Evolutionary conservation across 2,888 invertebrate genomes (phyloP).

Genomic region (Phengaris arion): DNA sequence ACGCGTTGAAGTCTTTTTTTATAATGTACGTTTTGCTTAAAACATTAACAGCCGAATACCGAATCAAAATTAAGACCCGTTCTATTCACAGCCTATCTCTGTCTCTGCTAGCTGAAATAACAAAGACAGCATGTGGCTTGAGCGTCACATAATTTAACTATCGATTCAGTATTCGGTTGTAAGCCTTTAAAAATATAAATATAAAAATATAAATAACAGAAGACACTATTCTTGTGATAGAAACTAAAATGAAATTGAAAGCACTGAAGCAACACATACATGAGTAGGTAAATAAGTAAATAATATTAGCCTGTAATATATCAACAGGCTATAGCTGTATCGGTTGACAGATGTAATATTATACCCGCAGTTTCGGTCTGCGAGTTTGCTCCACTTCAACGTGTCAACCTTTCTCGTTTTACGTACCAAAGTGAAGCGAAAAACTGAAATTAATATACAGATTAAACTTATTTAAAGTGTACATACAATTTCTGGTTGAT

Average conservation of each 20-base stretch:
- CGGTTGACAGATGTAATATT: conserved; percentile 68
- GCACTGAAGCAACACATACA: conserved; percentile 16
- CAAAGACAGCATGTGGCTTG: too few species aligned
- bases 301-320: conserved; percentile 51
- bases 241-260: conserved; percentile 18
- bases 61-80: too few species aligned
- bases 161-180: too few species aligned
- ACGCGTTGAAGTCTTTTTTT: neutral
- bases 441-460: conserved; percentile 29
- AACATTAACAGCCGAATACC: too few species aligned
- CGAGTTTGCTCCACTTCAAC: conserved; percentile 70
- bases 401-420: conserved; percentile 76
- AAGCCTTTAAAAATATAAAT: too few species aligned
- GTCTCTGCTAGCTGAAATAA: too few species aligned
- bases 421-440: conserved; percentile 45
- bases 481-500: neutral
- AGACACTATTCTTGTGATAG: neutral
- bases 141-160: too few species aligned
- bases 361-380: conserved; percentile 70
- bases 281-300: conserved; percentile 44
- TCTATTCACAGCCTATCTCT: too few species aligned
- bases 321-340: conserved; percentile 62
- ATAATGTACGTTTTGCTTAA: neutral
- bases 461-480: neutral
- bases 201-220: too few species aligned